A percentile compares a stretch with the other conserved stretches of the same genome.
These are phyloP conservation scores for Philereme vetulata DNA, from an alignment of 2,888 invertebrate genomes.

Conservation along the genomic window DNA sequence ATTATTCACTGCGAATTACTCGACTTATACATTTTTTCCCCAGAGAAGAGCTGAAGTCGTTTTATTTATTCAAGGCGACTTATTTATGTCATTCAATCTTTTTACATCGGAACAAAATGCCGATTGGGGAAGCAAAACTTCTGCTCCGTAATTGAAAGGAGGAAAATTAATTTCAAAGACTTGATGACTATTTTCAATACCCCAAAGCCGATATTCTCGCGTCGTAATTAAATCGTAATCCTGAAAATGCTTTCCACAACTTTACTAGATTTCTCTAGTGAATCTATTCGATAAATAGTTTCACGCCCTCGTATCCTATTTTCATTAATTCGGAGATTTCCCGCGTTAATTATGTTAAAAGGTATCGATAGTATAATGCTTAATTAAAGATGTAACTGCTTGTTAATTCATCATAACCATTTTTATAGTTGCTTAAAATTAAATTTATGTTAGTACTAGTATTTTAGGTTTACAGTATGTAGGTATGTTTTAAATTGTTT, in stretches of 20 bases:
- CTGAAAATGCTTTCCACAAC: slow-evolving; percentile 10
- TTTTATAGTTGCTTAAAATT: too few species aligned
- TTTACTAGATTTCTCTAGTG: slow-evolving; percentile 7
- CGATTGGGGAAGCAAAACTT: slow-evolving; percentile 39
- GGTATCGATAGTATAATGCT: slow-evolving; percentile 45
- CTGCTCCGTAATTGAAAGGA: slow-evolving; percentile 38
- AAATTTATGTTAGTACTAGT: too few species aligned
- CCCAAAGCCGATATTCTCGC: slow-evolving; percentile 11
- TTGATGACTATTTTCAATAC: slow-evolving; percentile 18
- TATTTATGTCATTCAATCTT: slow-evolving; percentile 58
- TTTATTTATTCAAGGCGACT: slow-evolving; percentile 70
- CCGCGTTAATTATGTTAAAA: slow-evolving; percentile 56
- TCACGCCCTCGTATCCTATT: slow-evolving; percentile 6
- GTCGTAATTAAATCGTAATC: slow-evolving; percentile 10
- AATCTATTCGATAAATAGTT: slow-evolving; percentile 7
- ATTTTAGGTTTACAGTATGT: too few species aligned
- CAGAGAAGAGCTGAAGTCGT: slow-evolving; percentile 61
- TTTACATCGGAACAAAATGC: slow-evolving; percentile 48
- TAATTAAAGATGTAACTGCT: too few species aligned
- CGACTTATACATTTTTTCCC: slow-evolving; percentile 68
- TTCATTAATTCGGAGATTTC: slow-evolving; percentile 56
- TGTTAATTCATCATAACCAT: too few species aligned
- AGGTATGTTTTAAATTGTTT: too few species aligned
- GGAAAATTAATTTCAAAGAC: slow-evolving; percentile 14
- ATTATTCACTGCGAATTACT: slow-evolving; percentile 77